A percentile compares a stretch with the other conserved stretches of the same genome.
Conservation (phyloP, 2,888 invertebrate genomes). For the Hydriomena furcata region DNA sequence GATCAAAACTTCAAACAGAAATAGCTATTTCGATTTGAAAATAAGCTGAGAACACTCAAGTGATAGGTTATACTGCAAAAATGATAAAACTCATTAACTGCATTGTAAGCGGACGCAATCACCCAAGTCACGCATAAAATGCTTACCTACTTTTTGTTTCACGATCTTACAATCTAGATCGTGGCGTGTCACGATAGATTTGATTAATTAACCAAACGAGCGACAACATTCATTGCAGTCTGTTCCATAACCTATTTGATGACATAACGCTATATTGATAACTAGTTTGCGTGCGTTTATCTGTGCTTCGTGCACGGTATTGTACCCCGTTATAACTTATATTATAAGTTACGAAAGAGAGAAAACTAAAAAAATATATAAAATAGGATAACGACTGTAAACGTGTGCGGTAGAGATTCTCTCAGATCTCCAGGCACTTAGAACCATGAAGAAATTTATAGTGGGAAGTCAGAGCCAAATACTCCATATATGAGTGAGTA, state of each 20-base stretch:
- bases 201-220: conserved; percentile 38
- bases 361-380: too few species aligned
- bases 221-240: conserved; percentile 30
- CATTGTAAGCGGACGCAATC: conserved; percentile 29
- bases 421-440: too few species aligned
- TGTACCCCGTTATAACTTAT: conserved; percentile 3
- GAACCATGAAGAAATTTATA: too few species aligned
- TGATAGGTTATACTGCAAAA: conserved; percentile 9
- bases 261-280: conserved; percentile 36
- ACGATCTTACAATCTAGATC: conserved; percentile 34
- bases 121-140: conserved; percentile 35
- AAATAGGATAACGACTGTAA: too few species aligned
- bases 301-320: conserved; percentile 1
- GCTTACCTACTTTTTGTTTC: conserved; percentile 33
- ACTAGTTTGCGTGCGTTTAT: conserved; percentile 30
- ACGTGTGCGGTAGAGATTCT: too few species aligned
- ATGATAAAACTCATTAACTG: conserved; percentile 18
- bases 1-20: too few species aligned
- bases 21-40: too few species aligned
- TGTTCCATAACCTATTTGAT: conserved; percentile 34
- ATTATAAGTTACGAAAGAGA: conserved; percentile 6
- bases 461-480: too few species aligned
- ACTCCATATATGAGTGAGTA: too few species aligned
- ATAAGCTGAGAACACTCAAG: neutral
- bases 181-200: conserved; percentile 37